Conservation (phyloP, 2,113 vertebrate species). For the Tringa solitaria region DNA sequence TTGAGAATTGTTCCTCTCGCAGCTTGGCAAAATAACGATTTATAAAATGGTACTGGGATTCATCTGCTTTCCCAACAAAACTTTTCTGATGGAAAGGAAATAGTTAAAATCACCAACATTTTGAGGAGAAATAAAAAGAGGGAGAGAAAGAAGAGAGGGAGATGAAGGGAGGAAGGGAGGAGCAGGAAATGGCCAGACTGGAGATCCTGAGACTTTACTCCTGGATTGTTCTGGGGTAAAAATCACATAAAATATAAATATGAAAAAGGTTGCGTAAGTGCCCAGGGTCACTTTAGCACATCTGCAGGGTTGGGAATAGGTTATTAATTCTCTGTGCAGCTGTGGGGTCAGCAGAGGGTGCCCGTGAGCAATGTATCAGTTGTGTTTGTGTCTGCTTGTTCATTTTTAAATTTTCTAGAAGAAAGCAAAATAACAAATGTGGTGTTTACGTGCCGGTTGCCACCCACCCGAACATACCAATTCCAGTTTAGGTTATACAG, state of each 20-base stretch:
- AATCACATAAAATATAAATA: neutral
- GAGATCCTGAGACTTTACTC: neutral
- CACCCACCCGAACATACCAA: neutral
- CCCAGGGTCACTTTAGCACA: neutral
- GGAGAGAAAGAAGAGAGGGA: neutral
- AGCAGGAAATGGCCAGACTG: neutral
- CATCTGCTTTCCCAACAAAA: neutral
- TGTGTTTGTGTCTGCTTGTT: fast-evolving
- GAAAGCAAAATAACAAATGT: neutral
- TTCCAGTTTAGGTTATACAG: neutral
- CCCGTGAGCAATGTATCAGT: neutral
- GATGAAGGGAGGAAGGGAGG: neutral
- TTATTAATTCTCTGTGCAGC: neutral
- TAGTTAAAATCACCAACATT: neutral
- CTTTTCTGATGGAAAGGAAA: neutral
- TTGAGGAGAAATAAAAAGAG: neutral
- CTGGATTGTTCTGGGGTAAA: neutral
- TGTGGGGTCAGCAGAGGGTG: constrained; percentile 43
- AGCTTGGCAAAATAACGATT: neutral
- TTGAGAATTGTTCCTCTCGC: neutral
- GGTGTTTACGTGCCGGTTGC: neutral
- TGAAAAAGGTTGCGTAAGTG: neutral
- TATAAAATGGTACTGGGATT: neutral
- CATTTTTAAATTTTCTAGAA: neutral
- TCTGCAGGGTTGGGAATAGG: neutral